Conservation (phyloP, 1,140 invertebrate species). For the Sitodiplosis mosellana region DNA sequence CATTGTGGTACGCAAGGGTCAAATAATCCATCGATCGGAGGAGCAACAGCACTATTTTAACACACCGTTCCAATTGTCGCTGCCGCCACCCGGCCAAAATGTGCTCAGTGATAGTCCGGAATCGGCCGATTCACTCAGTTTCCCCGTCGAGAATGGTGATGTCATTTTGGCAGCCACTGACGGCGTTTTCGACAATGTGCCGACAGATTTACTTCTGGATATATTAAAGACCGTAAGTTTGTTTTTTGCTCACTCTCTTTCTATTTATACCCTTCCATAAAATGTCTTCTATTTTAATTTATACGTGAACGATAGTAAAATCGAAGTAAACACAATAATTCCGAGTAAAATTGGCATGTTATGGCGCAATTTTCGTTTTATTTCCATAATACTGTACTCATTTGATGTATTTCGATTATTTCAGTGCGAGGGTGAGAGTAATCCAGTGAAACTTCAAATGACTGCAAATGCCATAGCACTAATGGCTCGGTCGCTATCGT, state of each 20-base stretch:
- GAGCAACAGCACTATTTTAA: constrained; percentile 99
- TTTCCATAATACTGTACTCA: neutral
- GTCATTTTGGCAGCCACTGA: constrained; percentile 91
- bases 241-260: too few relatives aligned
- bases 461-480: constrained; percentile 88
- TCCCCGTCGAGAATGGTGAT: constrained; percentile 85
- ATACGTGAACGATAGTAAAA: constrained; percentile 10
- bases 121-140: constrained; percentile 74
- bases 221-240: constrained; percentile 22
- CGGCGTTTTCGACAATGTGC: constrained; percentile 96
- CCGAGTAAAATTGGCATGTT: neutral
- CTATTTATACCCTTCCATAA: neutral
- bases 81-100: constrained; percentile 71
- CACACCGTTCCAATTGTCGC: constrained; percentile 88
- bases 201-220: constrained; percentile 57
- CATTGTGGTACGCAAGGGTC: constrained; percentile 69
- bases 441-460: constrained; percentile 59
- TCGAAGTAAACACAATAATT: too few relatives aligned
- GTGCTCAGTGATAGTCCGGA: constrained; percentile 85
- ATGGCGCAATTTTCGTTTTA: neutral
- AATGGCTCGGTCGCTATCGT: constrained; percentile 81
- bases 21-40: constrained; percentile 76
- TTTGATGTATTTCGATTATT: constrained; percentile 5
- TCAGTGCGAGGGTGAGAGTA: constrained; percentile 42
- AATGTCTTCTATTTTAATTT: constrained; percentile 6